phyloP scores from a whole-genome alignment of 2,113 vertebrate genomes.

The Myrmophylax atrothorax region DNA sequence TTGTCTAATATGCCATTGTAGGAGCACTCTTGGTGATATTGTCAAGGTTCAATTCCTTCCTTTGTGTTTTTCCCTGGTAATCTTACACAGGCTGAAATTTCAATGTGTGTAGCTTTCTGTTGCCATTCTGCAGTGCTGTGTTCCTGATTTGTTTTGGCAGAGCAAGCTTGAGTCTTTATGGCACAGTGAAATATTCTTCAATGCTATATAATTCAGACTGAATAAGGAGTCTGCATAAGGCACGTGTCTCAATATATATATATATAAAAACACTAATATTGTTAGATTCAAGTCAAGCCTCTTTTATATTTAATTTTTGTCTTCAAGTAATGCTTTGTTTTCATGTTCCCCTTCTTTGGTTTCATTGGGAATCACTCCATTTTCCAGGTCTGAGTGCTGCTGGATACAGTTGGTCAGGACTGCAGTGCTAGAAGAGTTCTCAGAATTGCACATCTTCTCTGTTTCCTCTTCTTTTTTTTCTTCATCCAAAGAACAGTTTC shows the following conservation, averaged over 20 bases:
- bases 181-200: constrained; percentile 81
- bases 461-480: constrained; percentile 80
- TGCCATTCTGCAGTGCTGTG: constrained; percentile 42
- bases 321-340: constrained; percentile 76
- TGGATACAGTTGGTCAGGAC: constrained; percentile 80
- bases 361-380: constrained; percentile 78
- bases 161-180: constrained; percentile 78
- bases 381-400: constrained; percentile 78
- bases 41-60: not conserved
- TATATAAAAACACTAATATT: constrained; percentile 69
- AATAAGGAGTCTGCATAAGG: constrained; percentile 82
- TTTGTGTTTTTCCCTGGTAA: not conserved
- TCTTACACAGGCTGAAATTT: constrained; percentile 21
- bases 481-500: constrained; percentile 80
- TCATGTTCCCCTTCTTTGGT: constrained; percentile 84
- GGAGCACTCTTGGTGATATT: not conserved
- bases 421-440: constrained; percentile 81
- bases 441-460: constrained; percentile 82
- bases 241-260: constrained; percentile 79
- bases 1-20: not conserved
- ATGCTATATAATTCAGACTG: constrained; percentile 78
- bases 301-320: constrained; percentile 74
- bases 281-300: constrained; percentile 46
- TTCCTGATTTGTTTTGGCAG: constrained; percentile 73
- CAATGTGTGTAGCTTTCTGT: constrained; percentile 34